Evolutionary conservation across 1,140 invertebrate species (phyloP).

Genomic region (Drosophila lini): DNA sequence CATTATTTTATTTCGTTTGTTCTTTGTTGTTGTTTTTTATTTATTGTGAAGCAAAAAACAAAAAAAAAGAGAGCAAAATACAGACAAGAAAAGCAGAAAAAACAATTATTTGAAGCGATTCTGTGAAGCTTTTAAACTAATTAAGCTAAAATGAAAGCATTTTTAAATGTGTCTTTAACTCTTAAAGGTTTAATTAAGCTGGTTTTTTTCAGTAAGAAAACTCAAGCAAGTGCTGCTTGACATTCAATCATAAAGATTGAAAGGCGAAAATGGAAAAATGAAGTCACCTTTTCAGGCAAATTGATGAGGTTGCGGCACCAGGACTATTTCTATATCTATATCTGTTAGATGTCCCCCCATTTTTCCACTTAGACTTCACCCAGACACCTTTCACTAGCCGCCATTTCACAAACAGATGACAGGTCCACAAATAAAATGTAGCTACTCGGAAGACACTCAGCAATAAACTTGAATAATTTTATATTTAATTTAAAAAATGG

Average conservation of each 20-base stretch:
- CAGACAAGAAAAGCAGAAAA: neutral
- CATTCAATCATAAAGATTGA: constrained; percentile 59
- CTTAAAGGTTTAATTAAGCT: neutral
- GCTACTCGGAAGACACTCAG: neutral
- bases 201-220: neutral
- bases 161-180: constrained; percentile 8
- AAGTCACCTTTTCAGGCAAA: constrained; percentile 45
- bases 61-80: neutral
- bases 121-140: constrained; percentile 55
- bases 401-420: constrained; percentile 14
- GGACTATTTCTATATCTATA: neutral
- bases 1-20: constrained; percentile 26
- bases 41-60: neutral
- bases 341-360: too few relatives aligned
- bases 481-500: too few relatives aligned
- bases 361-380: constrained; percentile 23
- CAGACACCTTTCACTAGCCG: constrained; percentile 65
- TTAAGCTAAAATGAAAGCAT: constrained; percentile 43
- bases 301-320: constrained; percentile 68
- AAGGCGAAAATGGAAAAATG: constrained; percentile 47
- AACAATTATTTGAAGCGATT: constrained; percentile 28
- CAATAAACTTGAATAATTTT: neutral
- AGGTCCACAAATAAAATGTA: neutral
- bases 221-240: neutral
- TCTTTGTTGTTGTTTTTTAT: constrained; percentile 10